phyloP scores from a whole-genome alignment of 2,113 vertebrate genomes.

The Catagonus wagneri region DNA sequence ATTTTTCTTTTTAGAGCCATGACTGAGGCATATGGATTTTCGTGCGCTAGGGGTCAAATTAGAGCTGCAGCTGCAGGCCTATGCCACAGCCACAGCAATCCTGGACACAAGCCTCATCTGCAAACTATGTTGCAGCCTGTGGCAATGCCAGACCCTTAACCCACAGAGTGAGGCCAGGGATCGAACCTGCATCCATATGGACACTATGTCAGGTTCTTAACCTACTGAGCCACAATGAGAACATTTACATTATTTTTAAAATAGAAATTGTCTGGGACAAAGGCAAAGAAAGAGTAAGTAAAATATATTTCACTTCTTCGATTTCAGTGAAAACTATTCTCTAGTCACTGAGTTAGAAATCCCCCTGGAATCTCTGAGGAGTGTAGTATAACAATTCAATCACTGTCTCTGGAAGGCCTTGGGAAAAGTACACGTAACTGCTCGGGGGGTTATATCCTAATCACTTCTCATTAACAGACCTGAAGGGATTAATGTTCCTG shows the following conservation, averaged over 20 bases:
- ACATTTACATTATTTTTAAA: background rate
- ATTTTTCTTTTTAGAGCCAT: no score
- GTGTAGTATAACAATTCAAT: background rate
- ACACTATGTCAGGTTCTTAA: no score
- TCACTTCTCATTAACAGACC: slow-evolving; percentile 12
- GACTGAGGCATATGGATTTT: no score
- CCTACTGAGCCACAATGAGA: no score
- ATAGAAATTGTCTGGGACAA: background rate
- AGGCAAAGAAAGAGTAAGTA: background rate
- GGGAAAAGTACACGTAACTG: background rate
- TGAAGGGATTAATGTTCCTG: slow-evolving; percentile 33
- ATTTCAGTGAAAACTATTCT: background rate
- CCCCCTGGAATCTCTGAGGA: background rate
- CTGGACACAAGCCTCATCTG: no score
- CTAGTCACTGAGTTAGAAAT: background rate
- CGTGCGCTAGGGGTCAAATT: no score
- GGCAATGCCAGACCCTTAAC: no score
- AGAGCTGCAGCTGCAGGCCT: no score
- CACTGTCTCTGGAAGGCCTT: background rate
- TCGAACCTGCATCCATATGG: no score
- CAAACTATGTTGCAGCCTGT: no score
- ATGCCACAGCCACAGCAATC: no score
- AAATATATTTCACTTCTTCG: background rate
- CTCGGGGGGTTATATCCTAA: background rate
- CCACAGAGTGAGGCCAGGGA: no score